These are phyloP conservation scores for Myripristis murdjan DNA, from an alignment of 2,797 vertebrate genomes.

Conservation along the genomic window DNA sequence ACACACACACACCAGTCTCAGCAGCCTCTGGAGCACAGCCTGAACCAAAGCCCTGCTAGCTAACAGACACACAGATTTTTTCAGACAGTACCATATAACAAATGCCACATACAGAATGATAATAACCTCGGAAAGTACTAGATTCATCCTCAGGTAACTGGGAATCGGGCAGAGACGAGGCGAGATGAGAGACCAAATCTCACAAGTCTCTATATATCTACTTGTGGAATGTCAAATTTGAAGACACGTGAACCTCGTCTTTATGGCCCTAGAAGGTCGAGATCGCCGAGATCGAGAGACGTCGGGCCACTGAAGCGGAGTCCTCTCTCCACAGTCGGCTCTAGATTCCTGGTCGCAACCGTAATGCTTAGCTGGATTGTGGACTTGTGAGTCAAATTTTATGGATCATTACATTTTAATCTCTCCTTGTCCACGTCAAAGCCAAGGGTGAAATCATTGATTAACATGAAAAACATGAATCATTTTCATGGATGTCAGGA, in stretches of 20 bases:
- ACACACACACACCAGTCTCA: slow-evolving; percentile 20
- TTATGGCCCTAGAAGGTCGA: slow-evolving; percentile 13
- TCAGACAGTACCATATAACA: slow-evolving; percentile 23
- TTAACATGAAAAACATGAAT: slow-evolving; percentile 68
- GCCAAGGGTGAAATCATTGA: slow-evolving; percentile 69
- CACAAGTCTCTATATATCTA: slow-evolving; percentile 11
- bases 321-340: slow-evolving; percentile 13
- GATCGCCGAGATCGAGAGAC: background rate
- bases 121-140: slow-evolving; percentile 24
- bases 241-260: slow-evolving; percentile 10
- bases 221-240: slow-evolving; percentile 26
- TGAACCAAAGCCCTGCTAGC: slow-evolving; percentile 78
- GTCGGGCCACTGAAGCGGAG: background rate
- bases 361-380: slow-evolving; percentile 28
- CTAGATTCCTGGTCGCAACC: slow-evolving; percentile 33
- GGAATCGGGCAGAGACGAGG: slow-evolving; percentile 31
- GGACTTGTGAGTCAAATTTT: slow-evolving; percentile 67
- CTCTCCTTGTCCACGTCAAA: slow-evolving; percentile 56
- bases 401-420: slow-evolving; percentile 70
- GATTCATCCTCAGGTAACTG: slow-evolving; percentile 60
- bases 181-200: slow-evolving; percentile 11
- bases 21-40: slow-evolving; percentile 67
- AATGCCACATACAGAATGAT: slow-evolving; percentile 28
- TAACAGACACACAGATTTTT: slow-evolving; percentile 38
- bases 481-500: slow-evolving; percentile 68